Evolutionary conservation across 2,888 invertebrate species (phyloP).

Genomic region (Leptinotarsa rubiginosa): DNA sequence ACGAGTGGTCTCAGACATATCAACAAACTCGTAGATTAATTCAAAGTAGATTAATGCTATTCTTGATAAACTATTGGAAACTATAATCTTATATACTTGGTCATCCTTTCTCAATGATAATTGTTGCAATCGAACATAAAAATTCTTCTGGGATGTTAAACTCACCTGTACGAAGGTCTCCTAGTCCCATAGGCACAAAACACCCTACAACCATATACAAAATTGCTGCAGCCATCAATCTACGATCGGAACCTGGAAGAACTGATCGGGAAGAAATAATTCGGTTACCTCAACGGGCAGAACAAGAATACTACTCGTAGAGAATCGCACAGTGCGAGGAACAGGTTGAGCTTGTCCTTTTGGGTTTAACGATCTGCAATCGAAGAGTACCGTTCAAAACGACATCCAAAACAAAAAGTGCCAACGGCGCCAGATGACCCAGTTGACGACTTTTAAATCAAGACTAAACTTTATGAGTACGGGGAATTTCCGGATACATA

Average conservation of each 20-base stretch:
- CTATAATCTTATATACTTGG: too few species aligned
- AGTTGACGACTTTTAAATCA: not conserved
- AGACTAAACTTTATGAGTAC: too few species aligned
- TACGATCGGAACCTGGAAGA: not conserved
- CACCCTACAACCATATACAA: not conserved
- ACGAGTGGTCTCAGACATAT: too few species aligned
- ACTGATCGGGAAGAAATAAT: not conserved
- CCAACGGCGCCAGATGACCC: not conserved
- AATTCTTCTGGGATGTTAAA: not conserved
- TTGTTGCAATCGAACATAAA: not conserved
- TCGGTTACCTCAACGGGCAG: not conserved
- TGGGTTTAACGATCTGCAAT: not conserved
- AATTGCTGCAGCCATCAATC: not conserved
- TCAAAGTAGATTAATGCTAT: too few species aligned
- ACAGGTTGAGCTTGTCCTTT: not conserved
- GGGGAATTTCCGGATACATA: too few species aligned
- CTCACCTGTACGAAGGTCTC: not conserved
- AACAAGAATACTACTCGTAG: not conserved
- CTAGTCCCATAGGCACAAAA: not conserved
- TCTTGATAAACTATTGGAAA: too few species aligned
- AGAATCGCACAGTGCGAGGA: not conserved
- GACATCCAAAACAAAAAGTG: slow-evolving; percentile 1
- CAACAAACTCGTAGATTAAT: too few species aligned
- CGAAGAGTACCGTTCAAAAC: not conserved
- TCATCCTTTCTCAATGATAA: too few species aligned